These are phyloP conservation scores for Neostethus bicornis DNA, from an alignment of 2,797 vertebrate species.

Conservation along the genomic window DNA sequence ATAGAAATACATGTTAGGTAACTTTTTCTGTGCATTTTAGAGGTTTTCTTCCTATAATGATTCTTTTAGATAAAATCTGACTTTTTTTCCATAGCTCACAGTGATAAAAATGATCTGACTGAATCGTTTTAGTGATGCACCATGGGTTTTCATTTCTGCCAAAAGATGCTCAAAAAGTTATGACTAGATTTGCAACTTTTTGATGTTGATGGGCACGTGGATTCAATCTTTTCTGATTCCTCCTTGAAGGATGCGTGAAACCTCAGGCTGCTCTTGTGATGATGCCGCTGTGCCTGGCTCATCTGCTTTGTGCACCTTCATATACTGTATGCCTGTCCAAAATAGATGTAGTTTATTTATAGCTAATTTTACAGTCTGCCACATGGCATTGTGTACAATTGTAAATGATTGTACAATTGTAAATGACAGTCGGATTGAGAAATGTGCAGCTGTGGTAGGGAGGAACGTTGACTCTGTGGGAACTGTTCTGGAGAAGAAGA, in stretches of 20 bases:
- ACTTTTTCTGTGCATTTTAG: not conserved
- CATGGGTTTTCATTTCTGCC: not conserved
- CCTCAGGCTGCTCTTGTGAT: not conserved
- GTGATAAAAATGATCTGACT: not conserved
- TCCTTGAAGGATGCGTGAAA: not conserved
- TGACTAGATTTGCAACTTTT: not conserved
- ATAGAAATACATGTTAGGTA: not conserved
- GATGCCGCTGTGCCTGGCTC: not conserved
- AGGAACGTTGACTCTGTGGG: no score
- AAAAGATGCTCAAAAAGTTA: not conserved
- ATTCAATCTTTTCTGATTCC: not conserved
- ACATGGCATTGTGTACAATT: not conserved
- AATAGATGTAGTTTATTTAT: conserved; percentile 1
- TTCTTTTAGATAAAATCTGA: no score
- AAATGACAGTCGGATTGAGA: no score
- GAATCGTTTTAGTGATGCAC: not conserved
- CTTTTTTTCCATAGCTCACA: no score
- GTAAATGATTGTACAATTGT: not conserved
- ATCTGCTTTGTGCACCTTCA: not conserved
- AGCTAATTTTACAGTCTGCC: not conserved
- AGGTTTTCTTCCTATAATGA: no score
- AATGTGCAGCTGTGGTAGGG: no score
- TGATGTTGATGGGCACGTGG: not conserved
- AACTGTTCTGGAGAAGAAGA: no score
- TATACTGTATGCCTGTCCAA: not conserved